Evolutionary conservation across 2,113 vertebrate genomes (phyloP).

Genomic region (Catharus bicknelli): DNA sequence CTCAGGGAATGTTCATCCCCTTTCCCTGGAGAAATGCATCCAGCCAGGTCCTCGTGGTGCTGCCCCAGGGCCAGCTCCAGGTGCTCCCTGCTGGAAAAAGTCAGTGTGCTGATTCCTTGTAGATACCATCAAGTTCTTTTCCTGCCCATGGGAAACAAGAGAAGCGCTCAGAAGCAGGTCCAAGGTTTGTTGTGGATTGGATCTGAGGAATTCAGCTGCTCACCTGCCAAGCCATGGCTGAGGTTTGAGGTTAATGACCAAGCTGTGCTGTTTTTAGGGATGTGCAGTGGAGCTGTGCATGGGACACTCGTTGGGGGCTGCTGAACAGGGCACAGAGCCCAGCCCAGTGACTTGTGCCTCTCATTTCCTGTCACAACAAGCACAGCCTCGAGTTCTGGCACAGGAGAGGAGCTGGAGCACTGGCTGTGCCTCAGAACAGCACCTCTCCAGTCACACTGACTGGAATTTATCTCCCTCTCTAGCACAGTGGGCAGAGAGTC

Average conservation of each 20-base stretch:
- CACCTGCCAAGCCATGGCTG: background rate
- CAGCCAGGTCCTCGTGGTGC: background rate
- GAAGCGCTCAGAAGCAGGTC: background rate
- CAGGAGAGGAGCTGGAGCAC: background rate
- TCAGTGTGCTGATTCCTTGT: rapidly evolving
- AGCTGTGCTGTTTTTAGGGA: rapidly evolving
- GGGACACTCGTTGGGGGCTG: rapidly evolving
- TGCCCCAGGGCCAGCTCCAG: background rate
- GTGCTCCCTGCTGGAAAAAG: background rate
- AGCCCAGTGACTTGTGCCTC: background rate
- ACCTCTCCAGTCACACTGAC: background rate
- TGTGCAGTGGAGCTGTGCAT: background rate
- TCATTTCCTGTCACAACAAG: slow-evolving; percentile 26
- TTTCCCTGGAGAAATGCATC: background rate
- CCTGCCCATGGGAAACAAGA: rapidly evolving
- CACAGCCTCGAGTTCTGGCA: background rate
- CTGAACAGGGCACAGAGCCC: background rate
- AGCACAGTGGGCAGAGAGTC: background rate
- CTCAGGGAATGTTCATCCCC: rapidly evolving
- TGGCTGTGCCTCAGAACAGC: background rate
- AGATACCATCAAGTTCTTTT: background rate
- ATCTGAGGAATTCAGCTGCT: background rate
- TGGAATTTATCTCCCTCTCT: background rate
- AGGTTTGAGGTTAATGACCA: background rate
- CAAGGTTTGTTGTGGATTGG: background rate